Evolutionary conservation across 2,113 vertebrate genomes (phyloP).

Genomic region (Pseudopodoces humilis): DNA sequence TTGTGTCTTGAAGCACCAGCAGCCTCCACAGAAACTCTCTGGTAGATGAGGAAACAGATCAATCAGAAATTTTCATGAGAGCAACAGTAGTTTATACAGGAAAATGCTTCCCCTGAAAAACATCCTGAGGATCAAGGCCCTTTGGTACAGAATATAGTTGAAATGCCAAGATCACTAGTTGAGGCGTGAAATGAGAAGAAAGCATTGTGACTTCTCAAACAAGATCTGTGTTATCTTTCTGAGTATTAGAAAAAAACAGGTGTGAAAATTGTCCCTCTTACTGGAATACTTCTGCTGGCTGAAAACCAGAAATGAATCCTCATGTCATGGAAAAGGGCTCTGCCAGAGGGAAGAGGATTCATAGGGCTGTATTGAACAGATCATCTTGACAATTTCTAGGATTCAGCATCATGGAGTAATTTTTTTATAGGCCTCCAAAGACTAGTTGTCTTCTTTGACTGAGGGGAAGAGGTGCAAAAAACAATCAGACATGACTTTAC

Average conservation of each 20-base stretch:
- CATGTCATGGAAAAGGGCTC: background rate
- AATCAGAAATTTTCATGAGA: background rate
- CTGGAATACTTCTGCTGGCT: background rate
- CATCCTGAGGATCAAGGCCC: background rate
- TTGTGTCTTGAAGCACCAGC: background rate
- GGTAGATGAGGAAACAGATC: background rate
- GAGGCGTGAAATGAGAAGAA: background rate
- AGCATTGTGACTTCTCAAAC: background rate
- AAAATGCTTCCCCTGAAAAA: background rate
- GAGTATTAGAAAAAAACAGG: background rate
- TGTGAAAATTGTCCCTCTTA: background rate
- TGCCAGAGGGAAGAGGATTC: background rate
- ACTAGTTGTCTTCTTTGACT: background rate
- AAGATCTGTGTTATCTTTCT: background rate
- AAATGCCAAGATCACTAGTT: background rate
- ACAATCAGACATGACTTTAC: background rate
- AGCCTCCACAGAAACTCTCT: background rate
- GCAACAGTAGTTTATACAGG: background rate
- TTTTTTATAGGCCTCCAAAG: background rate
- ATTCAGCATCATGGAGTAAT: background rate
- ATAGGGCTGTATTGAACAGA: background rate
- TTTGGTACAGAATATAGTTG: background rate
- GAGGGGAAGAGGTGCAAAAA: background rate
- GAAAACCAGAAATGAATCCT: background rate
- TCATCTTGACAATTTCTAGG: background rate